Conservation (phyloP, 2,888 invertebrate species). For the Sericinus montela region DNA sequence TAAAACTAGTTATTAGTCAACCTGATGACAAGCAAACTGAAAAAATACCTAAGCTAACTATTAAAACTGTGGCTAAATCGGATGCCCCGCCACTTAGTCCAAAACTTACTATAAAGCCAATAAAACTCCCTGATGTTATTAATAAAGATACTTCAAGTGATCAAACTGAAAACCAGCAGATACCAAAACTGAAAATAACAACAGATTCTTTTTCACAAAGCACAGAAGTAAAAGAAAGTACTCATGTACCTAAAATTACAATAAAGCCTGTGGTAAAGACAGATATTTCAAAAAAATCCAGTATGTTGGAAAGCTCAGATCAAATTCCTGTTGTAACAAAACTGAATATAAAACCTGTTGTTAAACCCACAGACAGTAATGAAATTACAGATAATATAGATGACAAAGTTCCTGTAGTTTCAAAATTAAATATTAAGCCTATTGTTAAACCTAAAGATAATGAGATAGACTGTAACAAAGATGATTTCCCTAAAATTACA, state of each 20-base stretch:
- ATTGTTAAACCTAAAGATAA: constrained; percentile 69
- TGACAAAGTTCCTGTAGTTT: constrained; percentile 71
- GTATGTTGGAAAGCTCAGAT: constrained; percentile 49
- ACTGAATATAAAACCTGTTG: constrained; percentile 68
- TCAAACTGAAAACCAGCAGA: constrained; percentile 29
- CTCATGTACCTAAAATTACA: constrained; percentile 79
- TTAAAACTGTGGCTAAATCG: constrained; percentile 59
- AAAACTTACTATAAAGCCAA: constrained; percentile 71
- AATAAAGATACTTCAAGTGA: constrained; percentile 37
- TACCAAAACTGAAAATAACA: constrained; percentile 40
- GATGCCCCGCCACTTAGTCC: constrained; percentile 65
- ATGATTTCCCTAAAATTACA: constrained; percentile 72
- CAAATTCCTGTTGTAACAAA: constrained; percentile 65
- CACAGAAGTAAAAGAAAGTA: constrained; percentile 50
- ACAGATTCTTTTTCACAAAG: constrained; percentile 43
- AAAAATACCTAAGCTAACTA: constrained; percentile 68
- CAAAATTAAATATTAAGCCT: constrained; percentile 78
- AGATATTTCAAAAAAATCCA: constrained; percentile 40
- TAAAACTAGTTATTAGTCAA: constrained; percentile 62
- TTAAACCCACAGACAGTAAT: constrained; percentile 58
- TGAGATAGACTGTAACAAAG: constrained; percentile 65
- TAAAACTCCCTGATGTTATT: constrained; percentile 53
- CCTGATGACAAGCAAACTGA: constrained; percentile 54
- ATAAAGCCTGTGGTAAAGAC: constrained; percentile 71
- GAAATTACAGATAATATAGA: constrained; percentile 49